Percentiles rank a stretch among this genome's conserved stretches.
These are phyloP conservation scores for Oryctes rhinoceros DNA, from an alignment of 1,140 invertebrate genomes.

Conservation along the genomic window DNA sequence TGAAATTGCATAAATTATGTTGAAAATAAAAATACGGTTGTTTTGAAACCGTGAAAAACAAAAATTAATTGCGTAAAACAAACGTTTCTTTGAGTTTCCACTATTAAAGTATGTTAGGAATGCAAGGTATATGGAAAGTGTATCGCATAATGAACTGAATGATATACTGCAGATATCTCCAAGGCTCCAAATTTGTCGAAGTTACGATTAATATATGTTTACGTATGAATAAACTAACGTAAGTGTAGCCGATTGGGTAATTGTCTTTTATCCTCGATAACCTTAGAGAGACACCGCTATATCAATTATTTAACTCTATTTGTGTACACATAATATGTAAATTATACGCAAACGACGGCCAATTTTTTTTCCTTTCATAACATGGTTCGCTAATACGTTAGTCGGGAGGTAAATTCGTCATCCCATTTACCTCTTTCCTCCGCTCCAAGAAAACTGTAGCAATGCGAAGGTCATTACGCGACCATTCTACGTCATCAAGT, in stretches of 20 bases:
- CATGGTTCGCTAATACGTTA: slow-evolving; percentile 12
- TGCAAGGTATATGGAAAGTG: too few species aligned
- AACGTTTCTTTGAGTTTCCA: too few species aligned
- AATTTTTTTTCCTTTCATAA: slow-evolving; percentile 27
- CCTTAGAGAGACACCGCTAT: not conserved
- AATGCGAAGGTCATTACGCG: slow-evolving; percentile 36
- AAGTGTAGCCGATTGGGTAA: not conserved
- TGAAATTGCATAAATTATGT: too few species aligned
- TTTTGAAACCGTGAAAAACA: too few species aligned
- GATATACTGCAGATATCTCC: too few species aligned
- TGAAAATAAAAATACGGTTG: too few species aligned
- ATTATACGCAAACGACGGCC: slow-evolving; percentile 18
- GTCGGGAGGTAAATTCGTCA: slow-evolving; percentile 26
- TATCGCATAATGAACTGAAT: too few species aligned
- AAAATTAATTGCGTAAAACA: too few species aligned
- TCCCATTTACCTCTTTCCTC: slow-evolving; percentile 29
- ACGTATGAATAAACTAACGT: not conserved
- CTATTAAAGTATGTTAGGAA: too few species aligned
- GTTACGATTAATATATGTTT: not conserved
- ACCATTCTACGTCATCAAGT: slow-evolving; percentile 33
- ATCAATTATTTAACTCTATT: not conserved
- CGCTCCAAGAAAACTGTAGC: slow-evolving; percentile 32
- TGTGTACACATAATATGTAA: not conserved
- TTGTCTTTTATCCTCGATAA: slow-evolving; percentile 13
- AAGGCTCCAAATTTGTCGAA: not conserved